These are phyloP conservation scores for Halichoerus grypus DNA, from an alignment of 2,113 vertebrate genomes.

Conservation along the genomic window DNA sequence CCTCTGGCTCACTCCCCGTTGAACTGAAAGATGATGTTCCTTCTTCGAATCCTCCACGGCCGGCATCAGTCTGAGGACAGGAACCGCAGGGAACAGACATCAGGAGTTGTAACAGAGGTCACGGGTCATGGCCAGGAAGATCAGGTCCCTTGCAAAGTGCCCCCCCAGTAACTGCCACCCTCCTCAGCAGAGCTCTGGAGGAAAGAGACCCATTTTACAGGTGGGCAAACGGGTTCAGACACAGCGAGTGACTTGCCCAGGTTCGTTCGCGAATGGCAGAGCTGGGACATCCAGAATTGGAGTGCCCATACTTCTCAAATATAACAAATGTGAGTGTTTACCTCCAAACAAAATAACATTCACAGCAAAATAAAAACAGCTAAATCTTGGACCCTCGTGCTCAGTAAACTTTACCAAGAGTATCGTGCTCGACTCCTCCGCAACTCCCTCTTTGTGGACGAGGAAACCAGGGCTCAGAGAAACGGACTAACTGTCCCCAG, in stretches of 20 bases:
- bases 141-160: fast-evolving
- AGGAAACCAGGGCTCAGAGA: neutral
- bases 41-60: neutral
- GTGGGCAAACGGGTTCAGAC: neutral
- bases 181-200: neutral
- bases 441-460: neutral
- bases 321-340: too few species aligned
- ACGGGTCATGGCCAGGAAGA: neutral
- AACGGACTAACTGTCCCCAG: fast-evolving
- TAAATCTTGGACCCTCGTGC: fast-evolving
- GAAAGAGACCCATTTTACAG: neutral
- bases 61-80: neutral
- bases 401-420: neutral
- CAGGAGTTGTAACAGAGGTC: neutral
- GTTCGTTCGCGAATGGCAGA: neutral
- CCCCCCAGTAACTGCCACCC: neutral
- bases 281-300: neutral
- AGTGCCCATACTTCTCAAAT: neutral
- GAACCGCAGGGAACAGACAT: neutral
- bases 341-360: neutral
- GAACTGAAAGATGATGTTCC: fast-evolving
- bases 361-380: neutral
- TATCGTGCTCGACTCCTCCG: fast-evolving
- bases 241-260: neutral
- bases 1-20: neutral